Evolutionary conservation across 1,140 invertebrate species (phyloP).

Genomic region (Cheumatopsyche charites): DNA sequence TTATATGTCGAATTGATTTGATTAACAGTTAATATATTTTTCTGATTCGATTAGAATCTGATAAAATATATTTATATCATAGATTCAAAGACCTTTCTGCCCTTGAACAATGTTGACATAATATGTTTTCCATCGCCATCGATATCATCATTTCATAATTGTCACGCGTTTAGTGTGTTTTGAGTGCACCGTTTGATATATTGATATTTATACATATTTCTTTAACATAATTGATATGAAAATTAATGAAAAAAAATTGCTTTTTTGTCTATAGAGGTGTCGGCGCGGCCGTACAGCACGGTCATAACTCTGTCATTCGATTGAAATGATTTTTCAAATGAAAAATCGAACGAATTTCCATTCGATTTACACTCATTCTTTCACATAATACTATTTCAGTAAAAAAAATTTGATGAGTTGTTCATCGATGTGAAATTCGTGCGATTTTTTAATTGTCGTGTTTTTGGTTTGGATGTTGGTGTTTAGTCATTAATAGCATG

Average conservation of each 20-base stretch:
- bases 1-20: no score
- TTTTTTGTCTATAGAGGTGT: conserved; percentile 46
- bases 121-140: not conserved
- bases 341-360: no score
- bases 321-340: not conserved
- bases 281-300: conserved; percentile 47
- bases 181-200: conserved; percentile 13
- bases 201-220: no score
- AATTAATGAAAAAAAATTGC: conserved; percentile 27
- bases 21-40: no score
- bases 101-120: not conserved
- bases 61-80: no score
- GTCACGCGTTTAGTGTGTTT: conserved; percentile 27
- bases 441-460: no score
- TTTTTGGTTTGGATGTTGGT: not conserved
- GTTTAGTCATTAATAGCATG: conserved; percentile 39
- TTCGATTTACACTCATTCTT: no score
- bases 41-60: no score
- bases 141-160: not conserved
- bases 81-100: no score
- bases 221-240: not conserved
- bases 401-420: no score
- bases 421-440: no score
- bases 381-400: no score
- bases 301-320: conserved; percentile 31